These are phyloP conservation scores for Himalopsyche phryganea DNA, from an alignment of 1,140 invertebrate genomes.

Conservation along the genomic window DNA sequence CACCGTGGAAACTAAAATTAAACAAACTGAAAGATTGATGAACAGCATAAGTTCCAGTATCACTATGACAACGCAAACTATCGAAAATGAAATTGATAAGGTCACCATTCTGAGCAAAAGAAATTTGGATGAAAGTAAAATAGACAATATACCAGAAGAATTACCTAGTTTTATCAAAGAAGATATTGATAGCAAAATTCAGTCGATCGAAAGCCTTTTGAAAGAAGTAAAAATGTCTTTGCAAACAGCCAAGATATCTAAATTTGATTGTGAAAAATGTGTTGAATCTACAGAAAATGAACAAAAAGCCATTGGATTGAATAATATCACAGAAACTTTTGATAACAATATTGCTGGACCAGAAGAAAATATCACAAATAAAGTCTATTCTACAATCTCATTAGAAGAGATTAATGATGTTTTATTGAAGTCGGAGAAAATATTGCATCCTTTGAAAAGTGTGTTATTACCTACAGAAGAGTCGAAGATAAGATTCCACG, in stretches of 20 bases:
- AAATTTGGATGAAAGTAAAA: conserved; percentile 38
- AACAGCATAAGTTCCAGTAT: conserved; percentile 37
- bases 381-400: not conserved
- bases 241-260: conserved; percentile 47
- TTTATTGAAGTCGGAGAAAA: conserved; percentile 41
- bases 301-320: not conserved
- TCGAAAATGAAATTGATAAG: conserved; percentile 35
- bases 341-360: conserved; percentile 22
- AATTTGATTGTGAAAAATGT: conserved; percentile 41
- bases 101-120: conserved; percentile 14
- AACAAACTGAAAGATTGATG: conserved; percentile 42
- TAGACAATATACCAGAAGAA: conserved; percentile 30
- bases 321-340: not conserved
- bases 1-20: conserved; percentile 37
- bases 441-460: conserved; percentile 39
- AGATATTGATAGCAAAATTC: conserved; percentile 50
- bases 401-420: conserved; percentile 44
- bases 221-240: conserved; percentile 48
- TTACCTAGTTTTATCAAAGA: conserved; percentile 33
- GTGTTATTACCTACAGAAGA: not conserved
- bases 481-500: not conserved
- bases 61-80: conserved; percentile 35
- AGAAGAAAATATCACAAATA: conserved; percentile 4
- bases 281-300: conserved; percentile 37
- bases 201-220: conserved; percentile 48